phyloP scores from a whole-genome alignment of 2,888 invertebrate species.

The Cataglyphis albicans region DNA sequence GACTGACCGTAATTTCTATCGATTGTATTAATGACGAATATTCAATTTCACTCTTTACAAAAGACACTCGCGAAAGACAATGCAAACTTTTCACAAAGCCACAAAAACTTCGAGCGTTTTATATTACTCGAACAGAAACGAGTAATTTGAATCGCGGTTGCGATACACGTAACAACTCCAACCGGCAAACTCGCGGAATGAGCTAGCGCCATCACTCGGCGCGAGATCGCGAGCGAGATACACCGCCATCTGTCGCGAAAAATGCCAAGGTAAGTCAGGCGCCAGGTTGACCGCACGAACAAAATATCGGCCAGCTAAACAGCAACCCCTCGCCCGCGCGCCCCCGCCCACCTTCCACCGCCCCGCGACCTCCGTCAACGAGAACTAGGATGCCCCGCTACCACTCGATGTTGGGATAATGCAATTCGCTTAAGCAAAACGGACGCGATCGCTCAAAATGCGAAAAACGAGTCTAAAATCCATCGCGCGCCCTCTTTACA shows the following conservation, averaged over 20 bases:
- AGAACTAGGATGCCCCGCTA: background rate
- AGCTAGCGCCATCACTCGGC: background rate
- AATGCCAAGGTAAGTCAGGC: constrained; percentile 62
- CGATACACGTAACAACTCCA: background rate
- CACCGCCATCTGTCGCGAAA: constrained; percentile 58
- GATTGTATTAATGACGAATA: background rate
- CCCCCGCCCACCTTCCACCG: constrained; percentile 43
- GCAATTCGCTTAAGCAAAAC: constrained; percentile 70
- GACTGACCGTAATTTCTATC: background rate
- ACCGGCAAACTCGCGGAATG: background rate
- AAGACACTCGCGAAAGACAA: background rate
- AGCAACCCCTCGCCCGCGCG: constrained; percentile 63
- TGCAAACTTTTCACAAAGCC: background rate
- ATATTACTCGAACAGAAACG: background rate
- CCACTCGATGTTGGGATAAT: constrained; percentile 70
- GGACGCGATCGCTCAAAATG: background rate
- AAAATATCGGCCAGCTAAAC: constrained; percentile 59
- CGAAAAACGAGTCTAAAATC: background rate
- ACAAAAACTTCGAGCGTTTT: background rate
- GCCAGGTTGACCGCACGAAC: constrained; percentile 61
- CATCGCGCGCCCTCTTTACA: constrained; percentile 70
- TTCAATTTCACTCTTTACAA: background rate
- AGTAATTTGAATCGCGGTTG: background rate
- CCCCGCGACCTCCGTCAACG: constrained; percentile 61
- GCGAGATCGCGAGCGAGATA: background rate